Percentiles rank a stretch among this genome's conserved stretches.
Conservation (phyloP, 2,797 vertebrate species). For the Cuniculus paca region DNA sequence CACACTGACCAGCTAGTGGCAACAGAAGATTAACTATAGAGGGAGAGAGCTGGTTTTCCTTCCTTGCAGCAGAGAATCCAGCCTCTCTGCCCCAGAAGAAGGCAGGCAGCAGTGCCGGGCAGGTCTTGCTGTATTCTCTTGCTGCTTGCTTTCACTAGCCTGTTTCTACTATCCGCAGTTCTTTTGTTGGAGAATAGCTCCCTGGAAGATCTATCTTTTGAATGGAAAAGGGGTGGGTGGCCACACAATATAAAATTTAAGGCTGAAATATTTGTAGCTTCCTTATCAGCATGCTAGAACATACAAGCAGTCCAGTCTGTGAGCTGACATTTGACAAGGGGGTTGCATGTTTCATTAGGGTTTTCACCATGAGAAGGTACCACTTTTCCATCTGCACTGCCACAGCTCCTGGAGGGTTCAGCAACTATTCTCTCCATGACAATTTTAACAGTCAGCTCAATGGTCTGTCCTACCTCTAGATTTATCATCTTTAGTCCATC, state of each 20-base stretch:
- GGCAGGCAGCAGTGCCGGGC: not conserved
- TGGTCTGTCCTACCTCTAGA: not conserved
- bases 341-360: not conserved
- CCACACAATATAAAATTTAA: not conserved
- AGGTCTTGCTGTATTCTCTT: not conserved
- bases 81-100: conserved; percentile 46
- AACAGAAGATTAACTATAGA: conserved; percentile 90
- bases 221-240: not conserved
- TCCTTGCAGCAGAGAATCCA: conserved; percentile 36
- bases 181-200: not conserved
- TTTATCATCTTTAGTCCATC: not conserved
- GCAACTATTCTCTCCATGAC: not conserved
- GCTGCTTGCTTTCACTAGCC: not conserved
- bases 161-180: not conserved
- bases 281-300: not conserved
- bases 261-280: not conserved
- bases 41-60: conserved; percentile 65
- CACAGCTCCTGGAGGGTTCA: not conserved
- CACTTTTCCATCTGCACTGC: not conserved
- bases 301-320: not conserved
- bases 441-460: not conserved
- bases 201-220: not conserved
- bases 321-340: not conserved
- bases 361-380: not conserved
- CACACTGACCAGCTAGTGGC: conserved; percentile 89